Percentiles rank a stretch among this genome's conserved stretches.
phyloP scores from a whole-genome alignment of 1,140 invertebrate genomes.

The Lasioglossum baleicum region DNA sequence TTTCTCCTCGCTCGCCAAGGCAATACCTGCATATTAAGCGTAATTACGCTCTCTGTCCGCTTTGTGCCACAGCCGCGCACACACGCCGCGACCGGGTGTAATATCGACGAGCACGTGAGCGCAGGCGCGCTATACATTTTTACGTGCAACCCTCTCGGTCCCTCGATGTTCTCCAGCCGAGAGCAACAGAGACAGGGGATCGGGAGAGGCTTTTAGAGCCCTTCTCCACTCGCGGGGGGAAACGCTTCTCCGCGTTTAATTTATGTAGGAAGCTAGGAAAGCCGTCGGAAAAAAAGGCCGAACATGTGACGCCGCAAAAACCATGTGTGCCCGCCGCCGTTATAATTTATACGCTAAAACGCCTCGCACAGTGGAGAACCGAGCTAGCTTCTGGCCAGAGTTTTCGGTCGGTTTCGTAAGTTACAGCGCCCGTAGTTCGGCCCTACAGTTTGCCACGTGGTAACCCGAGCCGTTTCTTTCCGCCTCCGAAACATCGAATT shows the following conservation, averaged over 20 bases:
- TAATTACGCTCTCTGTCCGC: slow-evolving; percentile 49
- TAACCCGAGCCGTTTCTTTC: background rate
- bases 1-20: slow-evolving; percentile 12
- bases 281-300: slow-evolving; percentile 50
- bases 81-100: slow-evolving; percentile 30
- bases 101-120: slow-evolving; percentile 65
- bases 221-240: slow-evolving; percentile 30
- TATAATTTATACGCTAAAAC: slow-evolving; percentile 70
- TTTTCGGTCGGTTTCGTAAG: slow-evolving; percentile 50
- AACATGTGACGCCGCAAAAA: slow-evolving; percentile 72
- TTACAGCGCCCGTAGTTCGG: slow-evolving; percentile 4
- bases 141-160: slow-evolving; percentile 33
- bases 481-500: background rate
- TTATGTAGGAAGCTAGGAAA: slow-evolving; percentile 74
- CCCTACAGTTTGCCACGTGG: slow-evolving; percentile 10
- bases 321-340: slow-evolving; percentile 48
- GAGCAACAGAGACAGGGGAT: background rate
- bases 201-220: slow-evolving; percentile 33
- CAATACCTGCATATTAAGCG: slow-evolving; percentile 46
- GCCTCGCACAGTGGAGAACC: slow-evolving; percentile 38
- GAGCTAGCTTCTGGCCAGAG: slow-evolving; percentile 25
- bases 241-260: slow-evolving; percentile 62
- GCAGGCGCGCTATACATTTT: slow-evolving; percentile 64
- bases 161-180: background rate
- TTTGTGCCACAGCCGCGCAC: slow-evolving; percentile 19